These are phyloP conservation scores for Ostrea denselamellosa DNA, from an alignment of 1,140 invertebrate genomes.

Conservation along the genomic window DNA sequence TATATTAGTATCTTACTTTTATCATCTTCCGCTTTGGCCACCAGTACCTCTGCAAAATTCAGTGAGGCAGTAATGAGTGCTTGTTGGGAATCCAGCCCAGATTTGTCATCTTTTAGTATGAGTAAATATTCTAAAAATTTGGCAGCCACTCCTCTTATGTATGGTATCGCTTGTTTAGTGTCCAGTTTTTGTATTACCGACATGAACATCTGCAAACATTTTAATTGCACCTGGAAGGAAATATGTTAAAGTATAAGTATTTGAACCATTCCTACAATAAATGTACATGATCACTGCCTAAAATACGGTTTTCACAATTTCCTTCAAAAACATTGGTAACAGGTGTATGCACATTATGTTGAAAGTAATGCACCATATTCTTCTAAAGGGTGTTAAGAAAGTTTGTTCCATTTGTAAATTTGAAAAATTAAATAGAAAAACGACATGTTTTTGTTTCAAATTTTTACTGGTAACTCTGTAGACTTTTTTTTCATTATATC, in stretches of 20 bases:
- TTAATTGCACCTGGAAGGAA: conserved; percentile 84
- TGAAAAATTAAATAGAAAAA: too few relatives aligned
- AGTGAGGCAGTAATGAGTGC: conserved; percentile 82
- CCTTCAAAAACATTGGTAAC: too few relatives aligned
- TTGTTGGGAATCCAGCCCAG: conserved; percentile 65
- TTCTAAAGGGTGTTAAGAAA: too few relatives aligned
- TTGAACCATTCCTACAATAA: neutral
- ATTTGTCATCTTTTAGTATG: conserved; percentile 45
- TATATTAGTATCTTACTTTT: conserved; percentile 77
- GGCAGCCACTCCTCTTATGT: conserved; percentile 89
- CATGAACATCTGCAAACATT: conserved; percentile 88
- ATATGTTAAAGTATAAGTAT: neutral
- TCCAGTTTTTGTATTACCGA: conserved; percentile 88
- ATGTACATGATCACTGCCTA: neutral
- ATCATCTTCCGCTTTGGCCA: conserved; percentile 86
- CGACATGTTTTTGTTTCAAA: too few relatives aligned
- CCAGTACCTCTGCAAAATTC: conserved; percentile 83
- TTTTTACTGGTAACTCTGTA: too few relatives aligned
- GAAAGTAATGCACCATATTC: too few relatives aligned
- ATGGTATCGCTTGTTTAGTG: conserved; percentile 85
- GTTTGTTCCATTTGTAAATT: too few relatives aligned
- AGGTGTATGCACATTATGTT: too few relatives aligned
- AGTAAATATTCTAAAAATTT: conserved; percentile 75
- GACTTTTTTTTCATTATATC: too few relatives aligned
- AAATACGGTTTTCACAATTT: too few relatives aligned